A percentile compares a stretch with the other conserved stretches of the same genome.
Evolutionary conservation across 2,888 invertebrate species (phyloP).

Genomic region (Drosophila pegasa): DNA sequence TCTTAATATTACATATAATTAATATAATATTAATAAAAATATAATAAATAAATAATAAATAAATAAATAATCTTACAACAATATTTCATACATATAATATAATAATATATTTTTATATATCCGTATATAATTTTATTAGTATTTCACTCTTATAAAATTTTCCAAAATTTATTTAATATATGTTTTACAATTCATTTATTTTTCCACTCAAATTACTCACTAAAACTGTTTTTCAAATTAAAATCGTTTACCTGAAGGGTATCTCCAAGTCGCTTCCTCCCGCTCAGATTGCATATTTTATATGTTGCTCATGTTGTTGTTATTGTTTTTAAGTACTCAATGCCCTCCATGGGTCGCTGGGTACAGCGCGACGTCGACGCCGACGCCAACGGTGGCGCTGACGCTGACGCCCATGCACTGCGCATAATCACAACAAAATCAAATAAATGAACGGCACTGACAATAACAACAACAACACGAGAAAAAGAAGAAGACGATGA

Average conservation of each 20-base stretch:
- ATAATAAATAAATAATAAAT: no score
- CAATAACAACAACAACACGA: slow-evolving; percentile 24
- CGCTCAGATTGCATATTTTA: slow-evolving; percentile 29
- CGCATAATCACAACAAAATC: slow-evolving; percentile 80
- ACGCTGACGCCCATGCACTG: slow-evolving; percentile 63
- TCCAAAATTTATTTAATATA: no score
- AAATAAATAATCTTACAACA: no score
- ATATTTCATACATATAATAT: no score
- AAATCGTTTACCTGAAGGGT: slow-evolving; percentile 15
- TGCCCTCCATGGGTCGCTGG: slow-evolving; percentile 79
- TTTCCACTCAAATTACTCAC: no score
- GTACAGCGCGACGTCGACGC: slow-evolving; percentile 49
- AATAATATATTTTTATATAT: no score
- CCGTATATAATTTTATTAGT: no score
- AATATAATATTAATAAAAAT: no score
- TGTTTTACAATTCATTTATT: no score
- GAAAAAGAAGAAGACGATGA: not conserved
- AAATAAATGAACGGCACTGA: slow-evolving; percentile 68
- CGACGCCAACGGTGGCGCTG: slow-evolving; percentile 37
- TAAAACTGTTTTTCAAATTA: no score
- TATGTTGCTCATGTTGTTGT: slow-evolving; percentile 45
- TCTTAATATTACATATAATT: no score
- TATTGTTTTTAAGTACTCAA: slow-evolving; percentile 60
- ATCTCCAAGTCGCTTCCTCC: slow-evolving; percentile 2
- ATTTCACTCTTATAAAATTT: no score